phyloP scores from a whole-genome alignment of 2,797 vertebrate genomes.

The Sylvia borin region DNA sequence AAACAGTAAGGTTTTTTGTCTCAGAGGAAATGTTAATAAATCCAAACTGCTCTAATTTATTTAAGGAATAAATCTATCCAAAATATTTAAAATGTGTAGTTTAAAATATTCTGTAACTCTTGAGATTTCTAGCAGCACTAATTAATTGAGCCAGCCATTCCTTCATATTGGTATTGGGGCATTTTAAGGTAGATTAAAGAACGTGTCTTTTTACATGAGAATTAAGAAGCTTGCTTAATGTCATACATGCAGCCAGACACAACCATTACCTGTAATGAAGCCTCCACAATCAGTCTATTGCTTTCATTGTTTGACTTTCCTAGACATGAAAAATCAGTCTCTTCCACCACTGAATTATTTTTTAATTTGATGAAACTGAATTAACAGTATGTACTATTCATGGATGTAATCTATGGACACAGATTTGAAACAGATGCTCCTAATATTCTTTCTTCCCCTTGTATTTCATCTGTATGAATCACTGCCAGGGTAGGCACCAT shows the following conservation, averaged over 20 bases:
- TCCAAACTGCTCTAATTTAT: background rate
- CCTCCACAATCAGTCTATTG: background rate
- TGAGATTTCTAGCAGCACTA: background rate
- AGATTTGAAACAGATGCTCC: conserved; percentile 53
- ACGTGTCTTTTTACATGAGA: background rate
- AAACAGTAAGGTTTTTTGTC: background rate
- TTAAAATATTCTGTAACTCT: background rate
- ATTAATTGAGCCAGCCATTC: background rate
- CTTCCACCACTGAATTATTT: background rate
- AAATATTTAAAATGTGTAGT: background rate
- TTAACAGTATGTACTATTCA: conserved; percentile 9
- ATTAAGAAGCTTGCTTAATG: background rate
- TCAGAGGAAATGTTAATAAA: background rate
- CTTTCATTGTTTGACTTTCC: background rate
- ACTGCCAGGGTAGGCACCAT: conserved; percentile 46
- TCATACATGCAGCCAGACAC: background rate
- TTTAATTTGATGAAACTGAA: conserved; percentile 13
- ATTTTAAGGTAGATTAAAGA: background rate
- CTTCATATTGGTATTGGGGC: background rate
- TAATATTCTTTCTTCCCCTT: conserved; percentile 5
- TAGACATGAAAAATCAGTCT: background rate
- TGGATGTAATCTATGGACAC: background rate
- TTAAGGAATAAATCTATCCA: background rate
- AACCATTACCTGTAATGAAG: background rate
- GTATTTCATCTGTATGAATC: conserved; percentile 47